A percentile compares a stretch with the other conserved stretches of the same genome.
Conservation (phyloP, 2,797 vertebrate genomes). For the Sylvilagus floridanus region DNA sequence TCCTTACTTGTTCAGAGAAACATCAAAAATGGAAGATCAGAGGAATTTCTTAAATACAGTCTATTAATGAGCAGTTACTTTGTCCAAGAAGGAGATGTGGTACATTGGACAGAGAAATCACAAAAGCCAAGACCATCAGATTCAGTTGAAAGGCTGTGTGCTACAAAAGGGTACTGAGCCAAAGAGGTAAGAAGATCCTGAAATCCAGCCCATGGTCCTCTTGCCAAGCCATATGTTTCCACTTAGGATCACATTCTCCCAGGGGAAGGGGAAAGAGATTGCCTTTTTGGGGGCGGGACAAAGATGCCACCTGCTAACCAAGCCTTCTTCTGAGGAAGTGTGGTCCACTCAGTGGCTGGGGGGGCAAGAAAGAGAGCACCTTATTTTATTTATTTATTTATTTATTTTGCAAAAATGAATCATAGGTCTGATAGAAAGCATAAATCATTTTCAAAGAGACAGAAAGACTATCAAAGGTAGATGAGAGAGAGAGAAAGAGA, state of each 20-base stretch:
- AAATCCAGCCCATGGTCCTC: neutral
- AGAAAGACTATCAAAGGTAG: neutral
- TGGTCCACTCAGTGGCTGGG: neutral
- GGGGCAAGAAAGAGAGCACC: neutral
- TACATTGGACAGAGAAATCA: neutral
- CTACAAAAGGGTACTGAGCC: neutral
- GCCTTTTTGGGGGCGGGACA: neutral
- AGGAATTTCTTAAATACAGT: neutral
- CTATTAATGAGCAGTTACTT: neutral
- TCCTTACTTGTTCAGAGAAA: constrained; percentile 31
- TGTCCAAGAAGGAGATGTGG: neutral
- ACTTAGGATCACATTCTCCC: neutral
- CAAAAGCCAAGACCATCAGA: neutral
- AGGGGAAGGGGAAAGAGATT: neutral
- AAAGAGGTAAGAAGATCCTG: too few relatives aligned
- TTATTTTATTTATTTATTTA: neutral
- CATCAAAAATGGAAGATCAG: neutral
- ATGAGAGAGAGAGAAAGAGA: neutral
- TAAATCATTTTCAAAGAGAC: neutral
- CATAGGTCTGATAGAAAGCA: neutral
- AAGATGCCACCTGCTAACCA: neutral
- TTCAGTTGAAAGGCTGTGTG: neutral
- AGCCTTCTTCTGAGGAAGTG: neutral
- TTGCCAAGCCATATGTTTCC: neutral
- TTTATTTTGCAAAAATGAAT: neutral